A percentile compares a stretch with the other conserved stretches of the same genome.
These are phyloP conservation scores for Leucoraja ocellata DNA, from an alignment of 2,797 vertebrate species.

Conservation along the genomic window DNA sequence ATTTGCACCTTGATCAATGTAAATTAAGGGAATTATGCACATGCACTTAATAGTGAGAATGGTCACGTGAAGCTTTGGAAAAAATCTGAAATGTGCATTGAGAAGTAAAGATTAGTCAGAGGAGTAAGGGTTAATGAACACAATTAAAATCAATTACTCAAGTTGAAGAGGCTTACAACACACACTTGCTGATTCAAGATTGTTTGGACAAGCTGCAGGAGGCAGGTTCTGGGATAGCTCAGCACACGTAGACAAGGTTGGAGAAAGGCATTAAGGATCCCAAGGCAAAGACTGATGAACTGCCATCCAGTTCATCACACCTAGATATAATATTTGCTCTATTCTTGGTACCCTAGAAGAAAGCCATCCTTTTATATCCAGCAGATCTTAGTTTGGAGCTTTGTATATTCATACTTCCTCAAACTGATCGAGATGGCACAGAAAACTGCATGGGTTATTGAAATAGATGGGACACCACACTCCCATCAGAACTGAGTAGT, in stretches of 20 bases:
- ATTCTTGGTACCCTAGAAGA: background rate
- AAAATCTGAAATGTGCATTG: background rate
- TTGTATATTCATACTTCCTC: background rate
- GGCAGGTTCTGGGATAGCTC: background rate
- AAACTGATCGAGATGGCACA: background rate
- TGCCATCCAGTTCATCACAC: background rate
- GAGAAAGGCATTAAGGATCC: background rate
- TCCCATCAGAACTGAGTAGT: background rate
- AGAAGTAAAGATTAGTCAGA: background rate
- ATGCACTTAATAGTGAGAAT: background rate
- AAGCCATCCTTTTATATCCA: background rate
- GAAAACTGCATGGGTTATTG: too few relatives aligned
- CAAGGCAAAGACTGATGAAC: background rate
- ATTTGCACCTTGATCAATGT: background rate
- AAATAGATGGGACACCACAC: too few relatives aligned
- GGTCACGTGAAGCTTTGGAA: background rate
- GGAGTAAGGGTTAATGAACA: background rate
- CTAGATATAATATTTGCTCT: background rate
- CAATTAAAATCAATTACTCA: background rate
- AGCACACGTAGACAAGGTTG: background rate
- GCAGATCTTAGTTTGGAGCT: background rate
- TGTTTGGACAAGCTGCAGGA: background rate
- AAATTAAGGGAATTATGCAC: background rate
- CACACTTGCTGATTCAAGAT: background rate
- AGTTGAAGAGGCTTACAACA: background rate